A percentile compares a stretch with the other conserved stretches of the same genome.
Evolutionary conservation across 2,113 vertebrate genomes (phyloP).

Genomic region (Desmodus rotundus): DNA sequence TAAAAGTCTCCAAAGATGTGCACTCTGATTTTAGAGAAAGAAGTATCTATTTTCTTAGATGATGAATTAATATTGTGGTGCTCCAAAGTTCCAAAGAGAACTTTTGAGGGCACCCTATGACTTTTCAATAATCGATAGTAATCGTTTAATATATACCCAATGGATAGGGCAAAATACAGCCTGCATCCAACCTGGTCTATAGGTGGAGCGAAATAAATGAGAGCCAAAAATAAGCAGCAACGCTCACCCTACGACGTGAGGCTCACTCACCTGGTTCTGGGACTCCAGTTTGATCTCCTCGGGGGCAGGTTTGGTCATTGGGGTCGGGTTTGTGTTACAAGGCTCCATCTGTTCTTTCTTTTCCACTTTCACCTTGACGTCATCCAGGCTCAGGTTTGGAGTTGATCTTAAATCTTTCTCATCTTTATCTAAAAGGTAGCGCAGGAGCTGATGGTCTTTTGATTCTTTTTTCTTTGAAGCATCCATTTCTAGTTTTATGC

Average conservation of each 20-base stretch:
- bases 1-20: conserved; percentile 18
- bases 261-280: conserved; percentile 79
- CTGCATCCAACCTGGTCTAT: background rate
- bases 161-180: background rate
- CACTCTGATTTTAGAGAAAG: background rate
- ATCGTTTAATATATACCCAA: background rate
- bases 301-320: conserved; percentile 66
- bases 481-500: conserved; percentile 77
- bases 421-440: conserved; percentile 94
- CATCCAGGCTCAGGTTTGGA: conserved; percentile 90
- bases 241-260: background rate
- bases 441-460: conserved; percentile 95
- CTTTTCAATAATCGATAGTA: background rate
- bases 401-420: conserved; percentile 90
- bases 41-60: conserved; percentile 1
- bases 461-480: conserved; percentile 85
- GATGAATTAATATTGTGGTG: background rate
- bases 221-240: background rate
- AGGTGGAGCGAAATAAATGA: background rate
- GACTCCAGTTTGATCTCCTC: conserved; percentile 82
- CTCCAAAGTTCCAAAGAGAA: background rate
- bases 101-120: background rate
- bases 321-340: conserved; percentile 77
- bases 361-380: conserved; percentile 92
- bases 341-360: conserved; percentile 82